Conservation (phyloP, 1,140 invertebrate genomes). For the Drosophila neocordata region DNA sequence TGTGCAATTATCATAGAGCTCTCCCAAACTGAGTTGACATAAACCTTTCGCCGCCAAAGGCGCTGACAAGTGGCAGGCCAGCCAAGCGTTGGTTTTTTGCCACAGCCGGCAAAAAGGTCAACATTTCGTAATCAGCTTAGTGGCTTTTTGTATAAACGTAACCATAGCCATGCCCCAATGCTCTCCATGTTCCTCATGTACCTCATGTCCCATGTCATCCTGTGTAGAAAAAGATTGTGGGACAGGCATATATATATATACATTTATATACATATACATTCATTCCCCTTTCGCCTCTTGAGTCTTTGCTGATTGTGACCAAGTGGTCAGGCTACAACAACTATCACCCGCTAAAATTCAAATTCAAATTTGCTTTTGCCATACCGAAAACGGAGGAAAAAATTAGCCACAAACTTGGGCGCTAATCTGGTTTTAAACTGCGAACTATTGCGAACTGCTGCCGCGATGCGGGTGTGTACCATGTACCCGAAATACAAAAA, state of each 20-base stretch:
- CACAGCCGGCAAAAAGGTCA: conserved; percentile 65
- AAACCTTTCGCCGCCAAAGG: conserved; percentile 77
- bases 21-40: conserved; percentile 60
- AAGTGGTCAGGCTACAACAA: conserved; percentile 61
- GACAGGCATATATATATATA: conserved; percentile 19
- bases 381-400: conserved; percentile 47
- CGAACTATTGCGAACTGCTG: conserved; percentile 49
- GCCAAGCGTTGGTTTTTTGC: background rate
- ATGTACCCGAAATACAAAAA: background rate
- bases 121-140: conserved; percentile 77
- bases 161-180: conserved; percentile 62
- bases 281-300: conserved; percentile 13
- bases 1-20: conserved; percentile 47
- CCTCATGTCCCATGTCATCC: conserved; percentile 70
- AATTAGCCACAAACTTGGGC: conserved; percentile 79
- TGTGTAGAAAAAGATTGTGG: conserved; percentile 65
- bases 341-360: conserved; percentile 80
- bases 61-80: conserved; percentile 65
- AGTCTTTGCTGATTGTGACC: conserved; percentile 39
- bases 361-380: conserved; percentile 78
- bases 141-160: conserved; percentile 71
- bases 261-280: conserved; percentile 16
- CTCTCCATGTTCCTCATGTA: background rate
- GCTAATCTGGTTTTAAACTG: conserved; percentile 80
- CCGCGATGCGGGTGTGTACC: conserved; percentile 76